These are phyloP conservation scores for Agrochola macilenta DNA, from an alignment of 2,888 invertebrate species.

Conservation along the genomic window DNA sequence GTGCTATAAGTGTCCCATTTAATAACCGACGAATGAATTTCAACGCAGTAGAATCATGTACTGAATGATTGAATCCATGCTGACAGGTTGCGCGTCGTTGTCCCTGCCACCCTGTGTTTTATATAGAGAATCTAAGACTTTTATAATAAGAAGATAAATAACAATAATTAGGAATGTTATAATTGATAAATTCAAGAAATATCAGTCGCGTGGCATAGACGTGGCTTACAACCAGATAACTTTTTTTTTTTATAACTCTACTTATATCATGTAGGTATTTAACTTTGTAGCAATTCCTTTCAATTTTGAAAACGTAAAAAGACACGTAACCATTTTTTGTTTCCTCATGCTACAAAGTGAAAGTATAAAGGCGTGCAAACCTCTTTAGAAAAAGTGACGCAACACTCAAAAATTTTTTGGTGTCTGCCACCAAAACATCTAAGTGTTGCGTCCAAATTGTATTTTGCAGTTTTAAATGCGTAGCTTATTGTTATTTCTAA, in stretches of 20 bases:
- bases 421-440: conserved; percentile 2
- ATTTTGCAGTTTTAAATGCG: neutral
- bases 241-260: conserved; percentile 20
- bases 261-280: neutral
- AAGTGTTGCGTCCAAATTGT: conserved; percentile 11
- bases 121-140: neutral
- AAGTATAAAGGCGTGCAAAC: conserved; percentile 39
- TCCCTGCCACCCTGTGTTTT: too few species aligned
- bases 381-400: conserved; percentile 53
- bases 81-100: too few species aligned
- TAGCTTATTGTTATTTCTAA: conserved; percentile 18
- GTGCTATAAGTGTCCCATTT: neutral
- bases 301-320: conserved; percentile 37
- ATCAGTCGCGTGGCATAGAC: conserved; percentile 7
- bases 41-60: too few species aligned
- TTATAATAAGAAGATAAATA: neutral
- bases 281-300: conserved; percentile 10
- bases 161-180: conserved; percentile 10
- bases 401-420: conserved; percentile 46
- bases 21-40: too few species aligned
- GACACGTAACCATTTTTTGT: conserved; percentile 44
- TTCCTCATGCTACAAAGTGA: conserved; percentile 57
- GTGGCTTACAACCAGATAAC: neutral
- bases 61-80: too few species aligned
- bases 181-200: neutral